These are phyloP conservation scores for Stomatorhinus ivindoensis DNA, from an alignment of 2,113 vertebrate species.

Conservation along the genomic window DNA sequence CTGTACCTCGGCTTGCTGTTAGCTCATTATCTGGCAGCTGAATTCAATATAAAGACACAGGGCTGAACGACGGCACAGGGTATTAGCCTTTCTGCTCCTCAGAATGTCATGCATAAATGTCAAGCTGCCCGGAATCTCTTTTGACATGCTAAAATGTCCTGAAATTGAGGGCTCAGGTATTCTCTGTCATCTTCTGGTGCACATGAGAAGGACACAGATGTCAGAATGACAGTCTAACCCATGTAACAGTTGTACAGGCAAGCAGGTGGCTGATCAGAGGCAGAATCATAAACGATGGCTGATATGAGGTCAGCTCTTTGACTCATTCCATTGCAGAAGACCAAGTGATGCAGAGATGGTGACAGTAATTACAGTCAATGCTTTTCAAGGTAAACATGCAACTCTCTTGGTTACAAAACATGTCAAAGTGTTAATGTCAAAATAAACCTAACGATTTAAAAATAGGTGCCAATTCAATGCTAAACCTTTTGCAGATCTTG, in stretches of 20 bases:
- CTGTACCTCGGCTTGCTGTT: neutral
- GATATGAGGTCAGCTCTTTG: neutral
- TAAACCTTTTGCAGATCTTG: neutral
- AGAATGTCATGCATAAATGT: neutral
- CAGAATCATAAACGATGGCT: neutral
- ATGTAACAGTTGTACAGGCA: neutral
- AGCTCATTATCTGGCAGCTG: neutral
- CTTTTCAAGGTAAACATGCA: neutral
- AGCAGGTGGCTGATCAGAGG: neutral
- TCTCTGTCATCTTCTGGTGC: neutral
- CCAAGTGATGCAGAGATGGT: neutral
- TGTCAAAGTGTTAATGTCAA: neutral
- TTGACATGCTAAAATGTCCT: neutral
- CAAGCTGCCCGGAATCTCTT: neutral
- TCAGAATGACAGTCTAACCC: neutral
- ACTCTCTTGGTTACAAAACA: neutral
- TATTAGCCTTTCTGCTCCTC: neutral
- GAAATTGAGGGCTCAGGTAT: neutral
- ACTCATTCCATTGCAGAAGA: neutral
- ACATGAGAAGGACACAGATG: neutral
- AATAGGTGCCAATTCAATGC: neutral
- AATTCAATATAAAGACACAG: neutral
- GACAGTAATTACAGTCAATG: neutral
- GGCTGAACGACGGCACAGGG: neutral
- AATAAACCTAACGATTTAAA: neutral